Evolutionary conservation across 92 coral and sea anemone genomes (phyloP).

Genomic region (Pocillopora grandis): DNA sequence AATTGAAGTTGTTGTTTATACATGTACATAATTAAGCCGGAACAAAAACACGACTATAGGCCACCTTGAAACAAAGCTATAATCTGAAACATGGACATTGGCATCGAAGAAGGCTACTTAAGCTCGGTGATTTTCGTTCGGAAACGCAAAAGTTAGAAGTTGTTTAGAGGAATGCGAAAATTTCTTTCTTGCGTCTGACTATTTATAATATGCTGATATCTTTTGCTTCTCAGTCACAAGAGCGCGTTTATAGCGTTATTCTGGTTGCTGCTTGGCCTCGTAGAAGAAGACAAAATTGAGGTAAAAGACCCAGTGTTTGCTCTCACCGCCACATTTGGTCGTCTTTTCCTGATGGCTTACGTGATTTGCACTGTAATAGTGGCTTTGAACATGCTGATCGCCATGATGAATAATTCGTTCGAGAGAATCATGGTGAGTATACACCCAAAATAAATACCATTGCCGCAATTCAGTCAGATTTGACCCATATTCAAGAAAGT

Average conservation of each 20-base stretch:
- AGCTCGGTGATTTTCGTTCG: too few relatives aligned
- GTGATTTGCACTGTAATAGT: constrained; percentile 54
- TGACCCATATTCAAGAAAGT: too few relatives aligned
- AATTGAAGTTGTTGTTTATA: too few relatives aligned
- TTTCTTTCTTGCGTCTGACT: background rate
- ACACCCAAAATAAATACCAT: background rate
- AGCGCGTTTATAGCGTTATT: constrained; percentile 28
- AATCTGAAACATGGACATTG: too few relatives aligned
- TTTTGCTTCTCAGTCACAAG: constrained; percentile 9
- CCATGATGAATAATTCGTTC: constrained; percentile 56
- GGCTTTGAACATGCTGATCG: constrained; percentile 61
- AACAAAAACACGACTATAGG: too few relatives aligned
- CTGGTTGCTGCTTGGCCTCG: constrained; percentile 46
- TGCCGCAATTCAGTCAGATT: background rate
- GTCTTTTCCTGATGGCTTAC: constrained; percentile 28
- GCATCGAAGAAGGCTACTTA: too few relatives aligned
- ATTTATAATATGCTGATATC: background rate
- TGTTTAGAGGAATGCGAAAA: background rate
- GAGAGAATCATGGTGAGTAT: constrained; percentile 44
- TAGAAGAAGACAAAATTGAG: constrained; percentile 36
- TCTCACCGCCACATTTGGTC: constrained; percentile 39
- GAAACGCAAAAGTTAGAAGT: too few relatives aligned
- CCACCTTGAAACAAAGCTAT: too few relatives aligned
- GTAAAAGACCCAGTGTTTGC: constrained; percentile 20
- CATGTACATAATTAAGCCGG: too few relatives aligned